Percentiles rank a stretch among this genome's conserved stretches.
Evolutionary conservation across 2,113 vertebrate species (phyloP).

Genomic region (Etia nguti): DNA sequence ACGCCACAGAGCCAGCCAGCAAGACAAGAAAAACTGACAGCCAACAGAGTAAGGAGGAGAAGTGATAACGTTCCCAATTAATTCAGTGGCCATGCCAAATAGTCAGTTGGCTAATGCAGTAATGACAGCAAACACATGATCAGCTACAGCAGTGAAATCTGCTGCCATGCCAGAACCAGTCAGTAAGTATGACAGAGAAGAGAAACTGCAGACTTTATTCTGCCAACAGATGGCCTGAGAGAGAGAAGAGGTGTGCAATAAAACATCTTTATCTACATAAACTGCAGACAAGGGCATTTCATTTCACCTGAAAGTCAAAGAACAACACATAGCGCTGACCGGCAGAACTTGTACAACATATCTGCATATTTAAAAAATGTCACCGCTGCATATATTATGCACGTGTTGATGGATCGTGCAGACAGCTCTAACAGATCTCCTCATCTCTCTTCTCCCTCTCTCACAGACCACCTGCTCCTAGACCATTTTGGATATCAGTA

Average conservation of each 20-base stretch:
- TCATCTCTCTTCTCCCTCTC: background rate
- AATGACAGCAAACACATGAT: slow-evolving; percentile 50
- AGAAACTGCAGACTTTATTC: slow-evolving; percentile 25
- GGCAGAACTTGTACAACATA: background rate
- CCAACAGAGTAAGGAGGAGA: slow-evolving; percentile 16
- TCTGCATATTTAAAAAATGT: background rate
- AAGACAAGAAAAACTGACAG: slow-evolving; percentile 2
- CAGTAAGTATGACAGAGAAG: slow-evolving; percentile 45
- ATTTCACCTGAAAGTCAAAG: background rate
- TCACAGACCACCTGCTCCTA: background rate
- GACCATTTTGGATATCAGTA: background rate
- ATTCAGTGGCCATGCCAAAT: slow-evolving; percentile 21
- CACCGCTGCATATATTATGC: background rate
- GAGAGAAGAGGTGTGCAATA: slow-evolving; percentile 11
- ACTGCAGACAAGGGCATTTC: background rate
- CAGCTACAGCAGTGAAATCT: slow-evolving; percentile 25
- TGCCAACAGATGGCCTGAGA: slow-evolving; percentile 39
- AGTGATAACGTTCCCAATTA: slow-evolving; percentile 35
- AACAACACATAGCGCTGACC: background rate
- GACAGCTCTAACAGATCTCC: background rate
- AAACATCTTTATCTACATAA: background rate
- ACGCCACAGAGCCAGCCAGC: background rate
- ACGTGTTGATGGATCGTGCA: background rate
- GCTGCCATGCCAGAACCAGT: slow-evolving; percentile 45
- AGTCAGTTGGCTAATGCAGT: slow-evolving; percentile 29